These are phyloP conservation scores for Cyprinella venusta DNA, from an alignment of 2,797 vertebrate genomes.

Conservation along the genomic window DNA sequence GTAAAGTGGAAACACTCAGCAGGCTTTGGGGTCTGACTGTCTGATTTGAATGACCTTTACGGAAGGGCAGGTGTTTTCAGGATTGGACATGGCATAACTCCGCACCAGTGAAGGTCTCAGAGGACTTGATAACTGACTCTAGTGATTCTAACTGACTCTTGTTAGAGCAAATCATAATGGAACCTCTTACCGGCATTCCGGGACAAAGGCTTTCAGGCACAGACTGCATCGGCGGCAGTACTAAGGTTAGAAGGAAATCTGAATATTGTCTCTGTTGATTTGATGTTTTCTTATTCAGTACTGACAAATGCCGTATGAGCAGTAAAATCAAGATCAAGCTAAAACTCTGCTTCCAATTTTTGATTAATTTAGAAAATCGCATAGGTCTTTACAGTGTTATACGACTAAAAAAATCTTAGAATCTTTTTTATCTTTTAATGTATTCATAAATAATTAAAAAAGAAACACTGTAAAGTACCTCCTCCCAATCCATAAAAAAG, in stretches of 20 bases:
- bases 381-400: neutral
- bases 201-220: conserved; percentile 29
- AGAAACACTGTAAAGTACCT: too few relatives aligned
- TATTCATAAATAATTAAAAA: neutral
- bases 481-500: neutral
- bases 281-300: neutral
- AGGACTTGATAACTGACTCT: conserved; percentile 34
- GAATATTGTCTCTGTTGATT: conserved; percentile 4
- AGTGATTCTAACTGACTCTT: conserved; percentile 32
- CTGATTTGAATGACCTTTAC: conserved; percentile 31
- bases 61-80: conserved; percentile 38
- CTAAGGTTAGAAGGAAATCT: conserved; percentile 7
- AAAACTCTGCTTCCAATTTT: neutral
- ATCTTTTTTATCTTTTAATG: neutral
- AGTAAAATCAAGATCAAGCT: neutral
- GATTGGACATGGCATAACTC: conserved; percentile 20
- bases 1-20: conserved; percentile 25
- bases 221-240: conserved; percentile 6
- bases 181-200: conserved; percentile 39
- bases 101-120: conserved; percentile 7
- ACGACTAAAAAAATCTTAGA: neutral
- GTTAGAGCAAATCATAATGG: conserved; percentile 39
- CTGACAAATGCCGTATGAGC: neutral
- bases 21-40: conserved; percentile 27
- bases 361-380: neutral